A percentile compares a stretch with the other conserved stretches of the same genome.
These are phyloP conservation scores for Nymphalis c-album DNA, from an alignment of 2,888 invertebrate species.

Conservation along the genomic window DNA sequence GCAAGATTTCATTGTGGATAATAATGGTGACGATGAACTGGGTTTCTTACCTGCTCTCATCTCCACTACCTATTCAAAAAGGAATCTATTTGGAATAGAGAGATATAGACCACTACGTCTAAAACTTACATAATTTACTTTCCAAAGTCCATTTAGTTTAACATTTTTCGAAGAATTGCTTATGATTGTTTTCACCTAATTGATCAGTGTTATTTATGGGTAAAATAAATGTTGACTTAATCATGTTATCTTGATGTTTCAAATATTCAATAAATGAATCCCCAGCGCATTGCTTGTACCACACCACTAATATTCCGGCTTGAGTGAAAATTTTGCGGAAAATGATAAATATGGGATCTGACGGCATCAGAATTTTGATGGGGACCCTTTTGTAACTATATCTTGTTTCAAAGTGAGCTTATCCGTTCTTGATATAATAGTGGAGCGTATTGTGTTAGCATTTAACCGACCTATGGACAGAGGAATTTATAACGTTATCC, in stretches of 20 bases:
- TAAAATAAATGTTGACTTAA: not conserved
- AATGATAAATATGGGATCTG: conserved; percentile 74
- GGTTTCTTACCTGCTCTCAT: too few relatives aligned
- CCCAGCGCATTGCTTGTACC: conserved; percentile 28
- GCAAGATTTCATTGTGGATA: too few relatives aligned
- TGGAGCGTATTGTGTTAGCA: conserved; percentile 44
- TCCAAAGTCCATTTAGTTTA: too few relatives aligned
- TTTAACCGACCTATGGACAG: conserved; percentile 32
- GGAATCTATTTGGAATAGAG: too few relatives aligned
- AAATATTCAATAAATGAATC: conserved; percentile 9
- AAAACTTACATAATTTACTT: too few relatives aligned
- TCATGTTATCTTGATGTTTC: not conserved
- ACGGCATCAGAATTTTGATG: conserved; percentile 75
- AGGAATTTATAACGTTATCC: conserved; percentile 39
- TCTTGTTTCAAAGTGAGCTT: conserved; percentile 77
- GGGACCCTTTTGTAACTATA: conserved; percentile 70
- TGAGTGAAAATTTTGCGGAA: conserved; percentile 73
- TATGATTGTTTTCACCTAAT: too few relatives aligned
- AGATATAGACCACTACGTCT: too few relatives aligned
- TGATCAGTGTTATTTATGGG: too few relatives aligned
- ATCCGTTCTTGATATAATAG: conserved; percentile 68
- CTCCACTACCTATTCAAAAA: too few relatives aligned
- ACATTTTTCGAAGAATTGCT: too few relatives aligned
- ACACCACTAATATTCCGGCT: conserved; percentile 56
- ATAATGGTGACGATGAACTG: too few relatives aligned